Base-by-base conservation (phyloP, 2,797 vertebrate genomes). In the Tarsius wallacei region DNA sequence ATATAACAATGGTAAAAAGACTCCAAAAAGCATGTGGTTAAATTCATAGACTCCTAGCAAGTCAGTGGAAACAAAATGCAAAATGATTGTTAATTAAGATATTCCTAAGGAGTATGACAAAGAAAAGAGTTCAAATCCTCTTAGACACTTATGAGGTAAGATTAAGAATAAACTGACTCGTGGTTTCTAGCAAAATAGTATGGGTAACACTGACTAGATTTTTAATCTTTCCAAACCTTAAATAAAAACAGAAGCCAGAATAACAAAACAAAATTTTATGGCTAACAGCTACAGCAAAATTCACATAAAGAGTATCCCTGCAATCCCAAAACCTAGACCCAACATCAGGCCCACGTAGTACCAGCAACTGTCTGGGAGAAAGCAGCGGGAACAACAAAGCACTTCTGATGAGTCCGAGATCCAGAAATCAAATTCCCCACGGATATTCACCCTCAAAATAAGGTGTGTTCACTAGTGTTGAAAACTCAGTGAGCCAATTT, bases 251-350 rank as follows among this genome's bases (percentile, higher is more conserved):
- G 10, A 95, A 83, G 42, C 28, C 71, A 96, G 78, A 94, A 94
- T 64, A 95, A 82, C 26, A 96, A 96, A 96, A 91, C 47, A 93
- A 93, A 83, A 87, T 74, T 66, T 74, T 81, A 63, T 93, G 22
- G 70, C 47, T 76, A 88, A 91, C 5, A 83, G 49, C 31, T 88
- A 74, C 7, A 91, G 61, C 24, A 86, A 89, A 96, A 80, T 83
- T 90, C 71, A 57, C 87, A 87, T 22, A 91, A 78, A 55, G 55
- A 1, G 15, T 94, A 51, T 91, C 89, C 19, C 36, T 94, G 55
- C 71, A 93, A 28, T 28, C 17, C 33, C 21, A 47, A 74, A 78
- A 91, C 51, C 42, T 88, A n/a, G 24, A 86, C 31, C 19, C 80
- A 33, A 28, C 59, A 76, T 87, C 28, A 84, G 49, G 22, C 15